These are phyloP conservation scores for Polydrusus pterygomalis DNA, from an alignment of 2,888 invertebrate species.

Conservation along the genomic window DNA sequence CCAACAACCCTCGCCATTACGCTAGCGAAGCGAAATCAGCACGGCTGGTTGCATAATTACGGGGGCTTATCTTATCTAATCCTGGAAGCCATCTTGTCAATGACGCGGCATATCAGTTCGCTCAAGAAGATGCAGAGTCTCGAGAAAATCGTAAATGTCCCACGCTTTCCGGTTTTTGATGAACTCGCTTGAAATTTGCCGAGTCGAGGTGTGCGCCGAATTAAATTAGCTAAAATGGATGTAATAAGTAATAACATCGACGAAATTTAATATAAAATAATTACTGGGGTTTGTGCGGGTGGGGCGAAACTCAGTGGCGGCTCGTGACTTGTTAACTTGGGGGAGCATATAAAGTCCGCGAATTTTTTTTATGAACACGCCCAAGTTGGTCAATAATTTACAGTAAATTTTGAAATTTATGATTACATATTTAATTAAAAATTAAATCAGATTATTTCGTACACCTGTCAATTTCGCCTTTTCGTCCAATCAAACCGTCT, in stretches of 20 bases:
- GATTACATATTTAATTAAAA: too few species aligned
- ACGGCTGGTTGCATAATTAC: constrained; percentile 54
- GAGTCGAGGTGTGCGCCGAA: constrained; percentile 19
- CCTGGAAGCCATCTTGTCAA: constrained; percentile 49
- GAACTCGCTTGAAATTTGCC: constrained; percentile 42
- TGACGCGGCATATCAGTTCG: constrained; percentile 50
- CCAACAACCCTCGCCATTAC: constrained; percentile 43
- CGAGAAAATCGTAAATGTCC: constrained; percentile 43
- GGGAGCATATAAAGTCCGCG: too few species aligned
- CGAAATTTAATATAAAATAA: constrained; percentile 1
- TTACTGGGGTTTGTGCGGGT: not conserved
- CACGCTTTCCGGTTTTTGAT: constrained; percentile 50
- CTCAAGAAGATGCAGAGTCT: constrained; percentile 43
- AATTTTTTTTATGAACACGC: too few species aligned
- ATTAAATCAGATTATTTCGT: too few species aligned
- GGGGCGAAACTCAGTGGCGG: too few species aligned
- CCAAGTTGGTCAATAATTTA: too few species aligned
- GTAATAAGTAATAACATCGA: constrained; percentile 1
- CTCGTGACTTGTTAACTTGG: too few species aligned
- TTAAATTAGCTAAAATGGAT: constrained; percentile 31
- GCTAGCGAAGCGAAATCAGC: constrained; percentile 40
- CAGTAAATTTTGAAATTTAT: too few species aligned
- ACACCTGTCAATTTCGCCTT: too few species aligned
- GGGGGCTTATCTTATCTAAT: constrained; percentile 54
- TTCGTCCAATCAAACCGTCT: too few species aligned